Conservation (phyloP, 1,140 invertebrate genomes). For the Druon quercuslanigerum region DNA sequence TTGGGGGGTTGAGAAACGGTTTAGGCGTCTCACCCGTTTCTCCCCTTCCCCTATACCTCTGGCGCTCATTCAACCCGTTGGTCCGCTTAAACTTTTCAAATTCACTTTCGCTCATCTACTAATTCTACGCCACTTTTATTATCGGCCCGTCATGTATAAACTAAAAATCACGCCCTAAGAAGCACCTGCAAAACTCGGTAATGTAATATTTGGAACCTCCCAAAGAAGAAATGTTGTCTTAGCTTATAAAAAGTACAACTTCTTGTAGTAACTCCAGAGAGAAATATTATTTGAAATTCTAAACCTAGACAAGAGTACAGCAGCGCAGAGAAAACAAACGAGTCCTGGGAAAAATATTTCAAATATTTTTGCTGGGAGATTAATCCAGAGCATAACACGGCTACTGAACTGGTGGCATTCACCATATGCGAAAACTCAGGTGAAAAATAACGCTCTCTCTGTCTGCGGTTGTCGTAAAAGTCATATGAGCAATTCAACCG, state of each 20-base stretch:
- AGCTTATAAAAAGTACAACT: not conserved
- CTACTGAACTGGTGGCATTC: conserved; percentile 44
- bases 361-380: conserved; percentile 60
- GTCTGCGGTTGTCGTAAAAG: conserved; percentile 40
- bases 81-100: too few relatives aligned
- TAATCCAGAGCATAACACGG: conserved; percentile 56
- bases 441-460: conserved; percentile 55
- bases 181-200: too few relatives aligned
- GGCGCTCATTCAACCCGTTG: too few relatives aligned
- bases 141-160: too few relatives aligned
- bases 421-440: conserved; percentile 54
- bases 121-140: too few relatives aligned
- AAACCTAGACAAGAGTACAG: conserved; percentile 56
- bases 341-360: conserved; percentile 53
- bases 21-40: too few relatives aligned
- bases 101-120: too few relatives aligned
- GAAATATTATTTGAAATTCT: conserved; percentile 30
- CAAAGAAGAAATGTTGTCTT: not conserved
- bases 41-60: too few relatives aligned
- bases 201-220: too few relatives aligned
- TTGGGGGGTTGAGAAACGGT: too few relatives aligned
- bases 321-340: conserved; percentile 46
- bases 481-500: conserved; percentile 10
- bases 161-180: too few relatives aligned
- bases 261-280: not conserved